phyloP scores from a whole-genome alignment of 2,888 invertebrate genomes.

The Deladenus siricidicola region DNA sequence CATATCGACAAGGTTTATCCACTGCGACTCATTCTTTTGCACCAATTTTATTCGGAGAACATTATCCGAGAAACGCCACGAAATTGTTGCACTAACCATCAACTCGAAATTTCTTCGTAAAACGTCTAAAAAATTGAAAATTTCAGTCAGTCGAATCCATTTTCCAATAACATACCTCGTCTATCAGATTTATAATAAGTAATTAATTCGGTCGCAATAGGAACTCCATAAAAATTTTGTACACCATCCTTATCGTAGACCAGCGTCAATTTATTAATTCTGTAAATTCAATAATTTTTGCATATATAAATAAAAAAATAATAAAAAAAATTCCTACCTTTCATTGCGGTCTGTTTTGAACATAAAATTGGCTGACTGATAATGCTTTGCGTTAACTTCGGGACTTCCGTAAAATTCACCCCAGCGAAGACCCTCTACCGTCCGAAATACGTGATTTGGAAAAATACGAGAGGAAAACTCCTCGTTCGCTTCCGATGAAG shows the following conservation, averaged over 20 bases:
- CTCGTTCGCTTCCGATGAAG: background rate
- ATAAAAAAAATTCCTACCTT: too few relatives aligned
- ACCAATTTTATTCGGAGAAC: constrained; percentile 26
- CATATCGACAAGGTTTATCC: constrained; percentile 33
- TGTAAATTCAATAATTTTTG: constrained; percentile 6
- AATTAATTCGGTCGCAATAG: constrained; percentile 21
- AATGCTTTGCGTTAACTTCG: constrained; percentile 23
- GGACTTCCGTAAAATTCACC: constrained; percentile 44
- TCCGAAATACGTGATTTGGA: constrained; percentile 18
- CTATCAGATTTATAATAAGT: constrained; percentile 16
- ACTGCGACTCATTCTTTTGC: constrained; percentile 21
- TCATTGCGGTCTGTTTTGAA: constrained; percentile 14
- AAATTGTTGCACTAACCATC: constrained; percentile 23
- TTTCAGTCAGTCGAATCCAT: background rate
- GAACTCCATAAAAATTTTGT: constrained; percentile 26
- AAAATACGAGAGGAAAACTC: background rate
- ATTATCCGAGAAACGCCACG: constrained; percentile 27
- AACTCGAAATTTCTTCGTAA: constrained; percentile 22
- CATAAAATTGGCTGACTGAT: constrained; percentile 6
- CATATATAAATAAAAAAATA: too few relatives aligned
- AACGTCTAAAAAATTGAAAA: constrained; percentile 9
- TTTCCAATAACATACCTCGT: too few relatives aligned
- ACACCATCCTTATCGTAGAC: constrained; percentile 17
- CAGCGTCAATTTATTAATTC: constrained; percentile 17
- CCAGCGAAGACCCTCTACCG: constrained; percentile 38